Percentiles rank a stretch among this genome's conserved stretches.
Evolutionary conservation across 1,140 invertebrate species (phyloP).

Genomic region (Drosophila rufa): DNA sequence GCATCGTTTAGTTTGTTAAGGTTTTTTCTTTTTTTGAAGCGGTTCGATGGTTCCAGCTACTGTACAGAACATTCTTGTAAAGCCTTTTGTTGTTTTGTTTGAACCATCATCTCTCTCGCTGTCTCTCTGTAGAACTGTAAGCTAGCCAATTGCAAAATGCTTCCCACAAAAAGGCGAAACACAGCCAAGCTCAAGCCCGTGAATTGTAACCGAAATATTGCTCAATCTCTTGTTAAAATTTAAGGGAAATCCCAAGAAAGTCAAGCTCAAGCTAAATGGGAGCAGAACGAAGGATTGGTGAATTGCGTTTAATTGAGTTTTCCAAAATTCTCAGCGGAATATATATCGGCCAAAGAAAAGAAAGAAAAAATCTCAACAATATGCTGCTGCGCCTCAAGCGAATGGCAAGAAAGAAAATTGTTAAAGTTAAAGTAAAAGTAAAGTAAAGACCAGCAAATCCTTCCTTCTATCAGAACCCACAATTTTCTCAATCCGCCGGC

Average conservation of each 20-base stretch:
- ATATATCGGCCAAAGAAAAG: conserved; percentile 83
- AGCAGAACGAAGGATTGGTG: conserved; percentile 79
- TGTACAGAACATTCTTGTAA: conserved; percentile 48
- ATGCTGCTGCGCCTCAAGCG: conserved; percentile 51
- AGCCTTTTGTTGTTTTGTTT: conserved; percentile 39
- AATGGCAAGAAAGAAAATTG: conserved; percentile 10
- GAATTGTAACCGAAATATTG: conserved; percentile 10
- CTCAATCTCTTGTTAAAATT: conserved; percentile 38
- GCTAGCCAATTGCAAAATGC: conserved; percentile 79
- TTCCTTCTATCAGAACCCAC: conserved; percentile 76
- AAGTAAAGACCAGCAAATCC: conserved; percentile 69
- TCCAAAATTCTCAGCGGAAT: conserved; percentile 59
- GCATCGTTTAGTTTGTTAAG: conserved; percentile 82
- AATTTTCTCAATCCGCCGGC: conserved; percentile 61
- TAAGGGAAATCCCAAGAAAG: conserved; percentile 53
- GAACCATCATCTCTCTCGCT: conserved; percentile 18
- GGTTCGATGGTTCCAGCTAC: conserved; percentile 85
- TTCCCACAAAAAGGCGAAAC: conserved; percentile 33
- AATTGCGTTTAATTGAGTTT: conserved; percentile 48
- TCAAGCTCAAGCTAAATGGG: conserved; percentile 41
- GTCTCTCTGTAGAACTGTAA: conserved; percentile 39
- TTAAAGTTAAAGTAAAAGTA: conserved; percentile 22
- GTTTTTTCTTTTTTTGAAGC: conserved; percentile 86
- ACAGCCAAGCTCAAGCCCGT: conserved; percentile 36
- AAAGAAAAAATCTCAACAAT: conserved; percentile 86